Evolutionary conservation across 2,113 vertebrate species (phyloP), one percentile per base, ranked within the genome.

Genomic region (Nymphicus hollandicus): DNA sequence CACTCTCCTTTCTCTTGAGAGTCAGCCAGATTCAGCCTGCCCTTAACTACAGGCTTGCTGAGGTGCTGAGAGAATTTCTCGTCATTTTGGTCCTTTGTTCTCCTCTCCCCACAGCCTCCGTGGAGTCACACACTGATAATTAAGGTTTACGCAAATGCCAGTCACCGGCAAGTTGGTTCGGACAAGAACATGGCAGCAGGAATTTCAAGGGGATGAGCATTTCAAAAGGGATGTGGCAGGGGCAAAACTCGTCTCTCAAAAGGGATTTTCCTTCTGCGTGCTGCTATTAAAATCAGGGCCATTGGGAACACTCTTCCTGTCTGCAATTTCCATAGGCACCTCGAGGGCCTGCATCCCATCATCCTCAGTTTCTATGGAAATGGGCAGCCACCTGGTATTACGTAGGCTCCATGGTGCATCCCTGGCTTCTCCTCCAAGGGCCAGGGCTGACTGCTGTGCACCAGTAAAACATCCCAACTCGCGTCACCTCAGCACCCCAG

Each of bases 341-440:
- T 77, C 0, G 2, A 86, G 18, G 56, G 33, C 44, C n/a, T 76
- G 81, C 19, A 56, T 76, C 43, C 73, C 5, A 2, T 47, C 65
- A 65, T 72, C 44, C 19, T 55, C 65, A 10, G 41, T 70, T 78
- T 68, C 70, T 61, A 2, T 41, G 74, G 81, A 85, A 61, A 70
- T 89, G 58, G 37, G 20, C 69, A 50, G 39, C 13, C 33, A 52
- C 49, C 41, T 7, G 29, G n/a, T 46, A 17, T 25, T 65, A 29
- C 0, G 1, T 17, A 76, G 44, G 16, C 5, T 50, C 6, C 1
- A 23, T 0, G 0, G 23, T 60, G 33, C 37, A 29, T 70, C 83
- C 46, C 24, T 0, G 0, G n/a, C 60, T 91, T 80, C 52, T 73
- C 8, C 23, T 81, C 60, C 0, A 0, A 49, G 31, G 10, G 20